Conservation (phyloP, 2,113 vertebrate species). For the Gallinago jamesoni region DNA sequence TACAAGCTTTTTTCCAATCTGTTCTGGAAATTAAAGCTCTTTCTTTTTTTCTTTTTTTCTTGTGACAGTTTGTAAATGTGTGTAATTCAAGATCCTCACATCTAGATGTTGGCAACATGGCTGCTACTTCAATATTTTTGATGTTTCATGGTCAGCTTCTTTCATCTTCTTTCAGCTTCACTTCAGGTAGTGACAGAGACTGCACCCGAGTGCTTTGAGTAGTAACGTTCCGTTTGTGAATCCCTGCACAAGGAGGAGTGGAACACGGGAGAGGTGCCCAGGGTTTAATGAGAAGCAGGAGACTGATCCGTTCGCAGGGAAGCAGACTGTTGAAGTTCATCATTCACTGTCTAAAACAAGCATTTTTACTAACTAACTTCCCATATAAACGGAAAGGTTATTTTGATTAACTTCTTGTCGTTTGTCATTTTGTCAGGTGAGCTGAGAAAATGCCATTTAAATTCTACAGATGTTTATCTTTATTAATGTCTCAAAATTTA, state of each 20-base stretch:
- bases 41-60: neutral
- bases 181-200: slow-evolving; percentile 69
- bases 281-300: slow-evolving; percentile 59
- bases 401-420: slow-evolving; percentile 13
- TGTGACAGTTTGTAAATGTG: slow-evolving; percentile 7
- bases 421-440: slow-evolving; percentile 4
- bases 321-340: slow-evolving; percentile 39
- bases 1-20: neutral
- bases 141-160: slow-evolving; percentile 66
- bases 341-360: slow-evolving; percentile 9
- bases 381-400: slow-evolving; percentile 19
- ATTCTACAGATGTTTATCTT: neutral
- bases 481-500: neutral
- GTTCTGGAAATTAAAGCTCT: slow-evolving; percentile 34
- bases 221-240: slow-evolving; percentile 48
- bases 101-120: slow-evolving; percentile 38
- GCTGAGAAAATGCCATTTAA: neutral
- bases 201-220: slow-evolving; percentile 27
- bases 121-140: slow-evolving; percentile 61
- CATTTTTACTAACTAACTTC: slow-evolving; percentile 25
- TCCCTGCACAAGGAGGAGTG: slow-evolving; percentile 6
- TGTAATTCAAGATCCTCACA: neutral
- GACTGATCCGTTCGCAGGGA: slow-evolving; percentile 20
- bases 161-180: slow-evolving; percentile 62
- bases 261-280: neutral